Evolutionary conservation across 2,888 invertebrate genomes (phyloP), one percentile per base, ranked within the genome.

Genomic region (Leucoptera coffeella): DNA sequence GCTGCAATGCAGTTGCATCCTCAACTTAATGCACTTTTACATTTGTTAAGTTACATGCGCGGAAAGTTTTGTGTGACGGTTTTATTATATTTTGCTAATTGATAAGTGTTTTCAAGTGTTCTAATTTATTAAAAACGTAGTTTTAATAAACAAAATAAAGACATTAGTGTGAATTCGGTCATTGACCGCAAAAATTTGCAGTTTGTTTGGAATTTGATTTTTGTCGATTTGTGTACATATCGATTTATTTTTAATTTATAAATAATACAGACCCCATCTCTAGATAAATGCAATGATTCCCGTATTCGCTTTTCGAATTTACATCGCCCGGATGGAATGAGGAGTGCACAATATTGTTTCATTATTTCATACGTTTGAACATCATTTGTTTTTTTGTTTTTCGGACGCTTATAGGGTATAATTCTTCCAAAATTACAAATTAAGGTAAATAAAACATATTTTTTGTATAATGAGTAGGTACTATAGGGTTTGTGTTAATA

Each of bases 341-440:
- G 53, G 61, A 67, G 62, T 62, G 62, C 61, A 65, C 54, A 50
- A 55, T 59, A 67, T 69, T 69, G 65, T 71, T 69, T 67, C 56
- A 57, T 50, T 60, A 54, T 65, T 69, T 69, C 67, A 50, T 64
- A 67, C 67, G 67, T 69, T 67, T 67, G 59, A 67, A 56, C 59
- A 59, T 64, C 69, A 65, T 65, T 69, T 69, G 69, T 69, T 69
- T 69, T 65, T 69, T 69, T 69, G 67, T 65, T 69, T 69, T 67
- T 69, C 65, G 67, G 67, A 64, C 67, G 61, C 58, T 60, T 64
- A 64, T 55, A 61, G 53, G 55, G 53, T 60, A 56, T 62, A 53
- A 61, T 58, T 60, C 62, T 65, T 60, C 64, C 65, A 69, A 69
- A 69, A 67, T 69, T 64, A 49, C 61, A 57, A 65, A 62, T 48